phyloP scores from a whole-genome alignment of 1,140 invertebrate genomes.

The Acromyrmex heyeri region DNA sequence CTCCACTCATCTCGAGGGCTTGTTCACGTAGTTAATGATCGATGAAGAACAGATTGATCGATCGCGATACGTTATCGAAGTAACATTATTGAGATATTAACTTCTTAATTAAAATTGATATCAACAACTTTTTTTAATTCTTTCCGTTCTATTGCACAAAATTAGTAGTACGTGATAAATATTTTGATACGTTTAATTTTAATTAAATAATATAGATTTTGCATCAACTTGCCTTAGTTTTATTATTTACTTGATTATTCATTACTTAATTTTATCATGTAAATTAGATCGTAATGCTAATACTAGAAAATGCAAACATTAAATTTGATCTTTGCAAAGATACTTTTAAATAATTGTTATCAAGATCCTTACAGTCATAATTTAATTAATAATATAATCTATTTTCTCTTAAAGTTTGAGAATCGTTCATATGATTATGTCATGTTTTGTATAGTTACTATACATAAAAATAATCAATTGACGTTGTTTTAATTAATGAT shows the following conservation, averaged over 20 bases:
- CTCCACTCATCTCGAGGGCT: not conserved
- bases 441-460: not conserved
- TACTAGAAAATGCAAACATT: not conserved
- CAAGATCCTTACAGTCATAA: not conserved
- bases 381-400: not conserved
- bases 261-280: not conserved
- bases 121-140: not conserved
- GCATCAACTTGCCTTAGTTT: not conserved
- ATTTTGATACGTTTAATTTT: not conserved
- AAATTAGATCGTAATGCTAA: not conserved
- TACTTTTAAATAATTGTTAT: not conserved
- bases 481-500: slow-evolving; percentile 13
- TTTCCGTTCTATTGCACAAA: not conserved
- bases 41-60: slow-evolving; percentile 8
- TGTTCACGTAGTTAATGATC: slow-evolving; percentile 37
- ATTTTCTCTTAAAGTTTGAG: not conserved
- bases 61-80: slow-evolving; percentile 11
- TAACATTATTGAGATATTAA: not conserved
- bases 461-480: not conserved
- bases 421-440: not conserved
- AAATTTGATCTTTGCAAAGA: not conserved
- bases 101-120: slow-evolving; percentile 16
- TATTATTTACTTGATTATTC: not conserved
- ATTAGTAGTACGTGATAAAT: not conserved
- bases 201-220: slow-evolving; percentile 2